phyloP scores from a whole-genome alignment of 2,113 vertebrate genomes.

The Himantopus leucocephalus region DNA sequence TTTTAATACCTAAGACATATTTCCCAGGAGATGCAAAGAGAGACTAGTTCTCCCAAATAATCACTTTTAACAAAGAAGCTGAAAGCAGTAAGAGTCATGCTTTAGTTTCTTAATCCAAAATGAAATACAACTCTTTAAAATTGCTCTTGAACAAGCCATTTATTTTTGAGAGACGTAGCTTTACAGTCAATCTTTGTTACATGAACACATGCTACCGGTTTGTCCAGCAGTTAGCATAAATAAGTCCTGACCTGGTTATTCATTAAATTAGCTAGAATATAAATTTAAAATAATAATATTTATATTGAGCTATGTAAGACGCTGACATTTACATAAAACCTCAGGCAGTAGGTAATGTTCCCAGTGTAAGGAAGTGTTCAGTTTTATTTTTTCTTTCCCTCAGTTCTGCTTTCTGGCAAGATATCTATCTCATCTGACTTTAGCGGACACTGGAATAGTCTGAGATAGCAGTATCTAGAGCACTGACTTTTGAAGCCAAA shows the following conservation, averaged over 20 bases:
- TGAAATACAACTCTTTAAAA: neutral
- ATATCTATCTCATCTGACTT: neutral
- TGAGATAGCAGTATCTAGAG: neutral
- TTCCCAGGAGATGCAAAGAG: neutral
- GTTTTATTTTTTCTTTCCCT: neutral
- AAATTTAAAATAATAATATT: slow-evolving; percentile 9
- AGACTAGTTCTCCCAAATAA: neutral
- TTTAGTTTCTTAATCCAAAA: neutral
- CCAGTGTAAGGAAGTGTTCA: neutral
- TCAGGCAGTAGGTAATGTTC: neutral
- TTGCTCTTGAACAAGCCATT: neutral
- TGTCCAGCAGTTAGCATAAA: neutral
- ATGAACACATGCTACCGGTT: neutral
- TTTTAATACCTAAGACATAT: neutral
- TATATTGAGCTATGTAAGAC: neutral
- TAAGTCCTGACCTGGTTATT: slow-evolving; percentile 14
- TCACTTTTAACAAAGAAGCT: neutral
- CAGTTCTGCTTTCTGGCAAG: neutral
- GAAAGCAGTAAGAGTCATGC: neutral
- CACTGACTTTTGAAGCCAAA: neutral
- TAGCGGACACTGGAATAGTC: neutral
- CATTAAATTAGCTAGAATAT: neutral
- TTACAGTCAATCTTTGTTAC: neutral
- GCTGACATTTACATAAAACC: slow-evolving; percentile 3
- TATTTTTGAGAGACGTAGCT: neutral